Percentiles rank a stretch among this genome's conserved stretches.
Evolutionary conservation across 2,113 vertebrate species (phyloP).

Genomic region (Mustela lutreola): DNA sequence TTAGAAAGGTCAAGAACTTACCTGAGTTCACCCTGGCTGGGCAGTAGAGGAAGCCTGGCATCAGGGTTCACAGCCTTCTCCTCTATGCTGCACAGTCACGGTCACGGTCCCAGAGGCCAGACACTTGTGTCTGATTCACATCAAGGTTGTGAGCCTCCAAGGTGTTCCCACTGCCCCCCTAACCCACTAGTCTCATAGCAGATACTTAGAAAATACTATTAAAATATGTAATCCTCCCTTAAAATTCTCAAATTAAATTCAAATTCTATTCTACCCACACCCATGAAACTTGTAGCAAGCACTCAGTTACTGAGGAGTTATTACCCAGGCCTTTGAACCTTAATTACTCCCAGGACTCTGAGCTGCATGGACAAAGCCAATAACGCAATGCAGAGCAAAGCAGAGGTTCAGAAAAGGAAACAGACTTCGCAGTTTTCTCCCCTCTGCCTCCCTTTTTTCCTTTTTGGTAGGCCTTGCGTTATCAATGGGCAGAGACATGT

Average conservation of each 20-base stretch:
- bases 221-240: slow-evolving; percentile 42
- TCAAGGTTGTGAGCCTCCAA: background rate
- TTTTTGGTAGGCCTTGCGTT: background rate
- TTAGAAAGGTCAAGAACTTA: background rate
- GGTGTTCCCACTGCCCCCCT: background rate
- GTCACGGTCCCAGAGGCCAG: fast-evolving
- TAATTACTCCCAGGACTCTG: slow-evolving; percentile 68
- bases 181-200: background rate
- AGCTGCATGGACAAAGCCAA: slow-evolving; percentile 29
- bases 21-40: background rate
- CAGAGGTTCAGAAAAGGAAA: background rate
- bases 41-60: background rate
- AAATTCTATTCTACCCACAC: slow-evolving; percentile 54
- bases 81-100: fast-evolving
- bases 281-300: slow-evolving; percentile 53
- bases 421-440: background rate
- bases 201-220: slow-evolving; percentile 55
- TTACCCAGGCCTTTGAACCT: slow-evolving; percentile 68
- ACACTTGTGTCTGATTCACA: background rate
- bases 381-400: background rate
- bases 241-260: slow-evolving; percentile 67
- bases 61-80: background rate
- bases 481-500: background rate
- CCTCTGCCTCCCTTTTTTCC: background rate
- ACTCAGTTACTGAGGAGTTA: slow-evolving; percentile 36